Percentiles rank a stretch among this genome's conserved stretches.
Evolutionary conservation across 2,113 vertebrate species (phyloP).

Genomic region (Platysteira castanea): DNA sequence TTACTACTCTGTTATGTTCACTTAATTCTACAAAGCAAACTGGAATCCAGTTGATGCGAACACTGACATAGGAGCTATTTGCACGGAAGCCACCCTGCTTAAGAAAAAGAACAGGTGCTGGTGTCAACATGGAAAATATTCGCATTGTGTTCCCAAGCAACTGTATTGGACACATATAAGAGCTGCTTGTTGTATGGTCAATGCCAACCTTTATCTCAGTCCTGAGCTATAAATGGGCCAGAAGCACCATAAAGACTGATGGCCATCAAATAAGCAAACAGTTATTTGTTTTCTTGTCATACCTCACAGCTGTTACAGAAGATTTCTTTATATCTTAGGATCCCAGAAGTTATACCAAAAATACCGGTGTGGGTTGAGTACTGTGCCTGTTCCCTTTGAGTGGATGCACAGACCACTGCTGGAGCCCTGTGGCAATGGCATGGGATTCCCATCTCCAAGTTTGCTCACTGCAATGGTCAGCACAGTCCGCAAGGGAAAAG

Average conservation of each 20-base stretch:
- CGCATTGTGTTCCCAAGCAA: constrained; percentile 56
- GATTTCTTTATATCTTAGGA: background rate
- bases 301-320: constrained; percentile 14
- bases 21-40: background rate
- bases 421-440: background rate
- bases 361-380: background rate
- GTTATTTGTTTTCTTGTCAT: constrained; percentile 14
- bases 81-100: background rate
- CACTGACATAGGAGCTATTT: background rate
- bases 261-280: constrained; percentile 34
- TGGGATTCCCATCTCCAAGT: background rate
- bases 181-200: background rate
- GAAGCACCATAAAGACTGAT: background rate
- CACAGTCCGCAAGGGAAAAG: background rate
- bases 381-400: fast-evolving
- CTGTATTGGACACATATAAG: background rate
- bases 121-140: constrained; percentile 10
- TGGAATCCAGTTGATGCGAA: background rate
- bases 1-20: background rate
- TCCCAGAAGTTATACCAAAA: background rate
- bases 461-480: background rate
- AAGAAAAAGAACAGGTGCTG: constrained; percentile 33
- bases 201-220: constrained; percentile 10
- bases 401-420: background rate
- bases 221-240: background rate